Base-by-base conservation (phyloP, 2,888 invertebrate species). In the Miltochrista miniata region DNA sequence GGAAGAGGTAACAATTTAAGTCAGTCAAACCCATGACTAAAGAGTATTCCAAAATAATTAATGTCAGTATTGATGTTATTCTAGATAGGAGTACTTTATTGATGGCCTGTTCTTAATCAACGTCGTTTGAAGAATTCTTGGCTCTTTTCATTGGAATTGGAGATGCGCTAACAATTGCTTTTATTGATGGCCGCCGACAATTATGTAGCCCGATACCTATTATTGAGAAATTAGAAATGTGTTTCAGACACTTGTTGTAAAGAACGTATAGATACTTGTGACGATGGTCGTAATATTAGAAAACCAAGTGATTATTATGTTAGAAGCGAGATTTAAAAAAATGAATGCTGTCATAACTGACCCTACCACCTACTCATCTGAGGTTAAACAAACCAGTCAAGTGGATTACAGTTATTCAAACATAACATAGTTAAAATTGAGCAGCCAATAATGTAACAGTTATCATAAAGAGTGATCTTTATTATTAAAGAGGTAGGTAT, bases 101-200 rank as follows among this genome's bases (percentile, higher is more conserved):
- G 84, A 88, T 88, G 81, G 72, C 70, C 67, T 68, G 72, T 79
- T 77, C 79, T 89, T 82, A 81, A 84, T 89, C 89, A 86, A 85
- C 70, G 87, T 84, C 82, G 45, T 66, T 61, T 64, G 70, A 69
- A 70, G 71, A 70, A 76, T 75, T 72, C 73, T 66, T 57, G 70
- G 64, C 66, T 63, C 65, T 65, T 60, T 72, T 61, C 59, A 66
- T 62, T 63, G 40, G 51, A 58, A 56, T 54, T 59, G 54, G 34
- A 57, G 57, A 60, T 54, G 56, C 54, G 48, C 54, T 54, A 62
- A 64, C 64, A 68, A 68, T 66, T 56, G 61, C 41, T 59, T 59
- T 63, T 61, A 64, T 68, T 66, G 62, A 64, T 54, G 65, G 56
- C 51, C 45, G 34, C 54, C 51, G 48, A 54, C 59, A 63, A 69